These are phyloP conservation scores for Caligus rogercresseyi DNA, from an alignment of 1,140 invertebrate species.

Conservation along the genomic window DNA sequence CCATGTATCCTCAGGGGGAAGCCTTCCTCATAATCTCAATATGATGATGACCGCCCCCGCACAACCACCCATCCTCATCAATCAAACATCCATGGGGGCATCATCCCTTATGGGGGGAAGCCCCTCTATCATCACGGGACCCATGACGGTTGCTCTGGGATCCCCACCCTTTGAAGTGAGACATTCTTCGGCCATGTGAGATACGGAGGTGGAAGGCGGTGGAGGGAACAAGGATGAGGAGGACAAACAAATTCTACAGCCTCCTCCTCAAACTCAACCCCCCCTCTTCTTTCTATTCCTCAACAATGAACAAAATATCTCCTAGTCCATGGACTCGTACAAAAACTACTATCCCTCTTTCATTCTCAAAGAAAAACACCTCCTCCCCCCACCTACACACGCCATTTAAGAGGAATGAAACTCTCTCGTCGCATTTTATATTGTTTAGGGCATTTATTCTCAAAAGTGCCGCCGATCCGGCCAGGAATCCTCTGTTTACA, in stretches of 20 bases:
- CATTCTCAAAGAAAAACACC: too few relatives aligned
- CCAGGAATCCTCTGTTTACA: too few relatives aligned
- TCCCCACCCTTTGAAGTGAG: background rate
- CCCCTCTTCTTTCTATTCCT: too few relatives aligned
- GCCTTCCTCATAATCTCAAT: background rate
- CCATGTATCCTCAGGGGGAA: background rate
- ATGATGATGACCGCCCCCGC: background rate
- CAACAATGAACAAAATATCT: too few relatives aligned
- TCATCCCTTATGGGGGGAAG: background rate
- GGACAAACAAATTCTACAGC: background rate
- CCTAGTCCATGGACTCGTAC: too few relatives aligned
- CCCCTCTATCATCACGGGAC: background rate
- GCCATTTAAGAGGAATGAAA: too few relatives aligned
- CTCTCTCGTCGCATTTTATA: too few relatives aligned
- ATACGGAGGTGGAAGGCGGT: too few relatives aligned
- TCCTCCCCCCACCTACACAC: too few relatives aligned
- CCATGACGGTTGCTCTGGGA: constrained; percentile 1
- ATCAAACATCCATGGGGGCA: constrained; percentile 16
- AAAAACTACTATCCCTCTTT: too few relatives aligned
- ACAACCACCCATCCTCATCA: constrained; percentile 16
- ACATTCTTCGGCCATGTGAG: background rate
- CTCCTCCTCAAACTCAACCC: background rate
- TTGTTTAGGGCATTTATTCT: too few relatives aligned
- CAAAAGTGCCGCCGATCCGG: too few relatives aligned
- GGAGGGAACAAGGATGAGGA: background rate